These are phyloP conservation scores for Eupithecia abbreviata DNA, from an alignment of 2,888 invertebrate species.

Conservation along the genomic window DNA sequence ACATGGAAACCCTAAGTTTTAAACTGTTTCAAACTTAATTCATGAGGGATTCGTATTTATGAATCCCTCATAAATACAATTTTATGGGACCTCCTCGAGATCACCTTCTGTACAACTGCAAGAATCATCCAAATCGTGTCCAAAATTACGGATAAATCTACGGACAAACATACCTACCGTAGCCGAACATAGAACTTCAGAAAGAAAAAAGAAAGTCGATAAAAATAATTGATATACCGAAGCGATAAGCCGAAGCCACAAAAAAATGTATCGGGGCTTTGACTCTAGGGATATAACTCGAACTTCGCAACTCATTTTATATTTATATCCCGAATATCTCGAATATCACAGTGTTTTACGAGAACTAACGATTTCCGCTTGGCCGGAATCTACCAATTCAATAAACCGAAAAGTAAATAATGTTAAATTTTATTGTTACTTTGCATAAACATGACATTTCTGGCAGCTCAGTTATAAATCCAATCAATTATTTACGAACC, in stretches of 20 bases:
- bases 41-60: too few relatives aligned
- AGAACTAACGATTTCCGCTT: neutral
- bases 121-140: too few relatives aligned
- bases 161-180: too few relatives aligned
- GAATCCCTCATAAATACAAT: too few relatives aligned
- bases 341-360: neutral
- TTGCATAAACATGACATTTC: neutral
- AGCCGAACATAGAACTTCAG: too few relatives aligned
- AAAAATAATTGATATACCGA: neutral
- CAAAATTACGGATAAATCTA: too few relatives aligned
- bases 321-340: neutral
- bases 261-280: neutral
- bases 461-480: neutral
- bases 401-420: neutral
- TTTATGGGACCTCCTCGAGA: too few relatives aligned
- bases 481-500: neutral
- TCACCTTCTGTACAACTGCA: too few relatives aligned
- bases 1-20: too few relatives aligned
- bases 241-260: neutral
- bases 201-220: too few relatives aligned
- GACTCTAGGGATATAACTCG: neutral
- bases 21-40: too few relatives aligned
- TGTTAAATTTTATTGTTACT: neutral
- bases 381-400: neutral
- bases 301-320: neutral